Evolutionary conservation across 2,113 vertebrate genomes (phyloP).

Genomic region (Nymphicus hollandicus): DNA sequence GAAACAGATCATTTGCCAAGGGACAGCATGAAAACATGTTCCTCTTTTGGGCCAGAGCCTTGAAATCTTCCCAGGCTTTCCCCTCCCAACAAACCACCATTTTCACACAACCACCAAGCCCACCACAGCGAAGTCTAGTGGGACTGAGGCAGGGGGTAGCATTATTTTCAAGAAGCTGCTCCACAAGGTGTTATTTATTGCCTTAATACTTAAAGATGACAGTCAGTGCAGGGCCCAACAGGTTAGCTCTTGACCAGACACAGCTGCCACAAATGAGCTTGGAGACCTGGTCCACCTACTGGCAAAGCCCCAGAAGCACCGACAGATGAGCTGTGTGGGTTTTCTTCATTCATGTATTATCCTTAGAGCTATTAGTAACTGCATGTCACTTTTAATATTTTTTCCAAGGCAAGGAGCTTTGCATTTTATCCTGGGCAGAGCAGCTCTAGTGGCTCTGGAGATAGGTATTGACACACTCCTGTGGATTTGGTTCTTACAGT

Average conservation of each 20-base stretch:
- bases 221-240: background rate
- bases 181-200: background rate
- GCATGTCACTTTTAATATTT: background rate
- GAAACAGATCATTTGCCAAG: constrained; percentile 56
- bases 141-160: background rate
- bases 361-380: background rate
- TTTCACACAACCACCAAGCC: background rate
- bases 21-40: constrained; percentile 54
- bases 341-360: background rate
- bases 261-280: rapidly evolving
- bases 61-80: constrained; percentile 34
- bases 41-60: constrained; percentile 4
- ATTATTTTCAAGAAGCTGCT: background rate
- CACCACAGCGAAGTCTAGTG: background rate
- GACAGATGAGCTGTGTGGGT: background rate
- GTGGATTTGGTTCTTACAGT: background rate
- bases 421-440: background rate
- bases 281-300: background rate
- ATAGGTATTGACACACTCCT: background rate
- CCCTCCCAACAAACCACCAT: background rate
- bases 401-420: background rate
- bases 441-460: rapidly evolving
- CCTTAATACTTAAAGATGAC: background rate
- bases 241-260: background rate
- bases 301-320: background rate